These are phyloP conservation scores for Pantherophis guttatus DNA, from an alignment of 2,113 vertebrate genomes.

Conservation along the genomic window DNA sequence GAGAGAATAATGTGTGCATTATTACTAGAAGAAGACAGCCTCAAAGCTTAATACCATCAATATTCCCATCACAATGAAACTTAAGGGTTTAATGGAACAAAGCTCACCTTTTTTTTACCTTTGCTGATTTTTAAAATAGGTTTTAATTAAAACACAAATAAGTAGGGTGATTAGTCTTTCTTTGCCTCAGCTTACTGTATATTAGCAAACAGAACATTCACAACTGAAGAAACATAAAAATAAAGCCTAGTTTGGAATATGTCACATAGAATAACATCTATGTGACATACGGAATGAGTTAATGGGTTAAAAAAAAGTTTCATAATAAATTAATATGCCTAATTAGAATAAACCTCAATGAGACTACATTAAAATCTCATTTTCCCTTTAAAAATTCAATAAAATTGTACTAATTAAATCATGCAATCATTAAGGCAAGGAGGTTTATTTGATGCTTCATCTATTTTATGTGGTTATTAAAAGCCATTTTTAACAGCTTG, in stretches of 20 bases:
- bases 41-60: background rate
- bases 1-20: slow-evolving; percentile 4
- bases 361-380: slow-evolving; percentile 75
- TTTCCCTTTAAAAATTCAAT: slow-evolving; percentile 73
- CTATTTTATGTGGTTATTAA: slow-evolving; percentile 54
- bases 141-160: slow-evolving; percentile 21
- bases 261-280: slow-evolving; percentile 47
- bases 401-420: slow-evolving; percentile 69
- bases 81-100: slow-evolving; percentile 10
- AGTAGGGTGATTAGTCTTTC: background rate
- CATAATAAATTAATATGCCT: slow-evolving; percentile 71
- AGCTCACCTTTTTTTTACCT: background rate
- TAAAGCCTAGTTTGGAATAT: slow-evolving; percentile 39
- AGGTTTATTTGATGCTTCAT: slow-evolving; percentile 59
- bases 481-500: slow-evolving; percentile 68
- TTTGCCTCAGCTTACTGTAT: slow-evolving; percentile 7
- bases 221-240: slow-evolving; percentile 11
- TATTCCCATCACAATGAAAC: background rate
- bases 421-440: slow-evolving; percentile 59
- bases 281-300: slow-evolving; percentile 47
- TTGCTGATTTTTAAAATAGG: slow-evolving; percentile 5
- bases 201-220: slow-evolving; percentile 3
- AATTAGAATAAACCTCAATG: slow-evolving; percentile 62
- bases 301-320: slow-evolving; percentile 58
- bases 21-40: background rate